Percentiles rank a stretch among this genome's conserved stretches.
Evolutionary conservation across 1,140 invertebrate genomes (phyloP).

Genomic region (Cydia amplana): DNA sequence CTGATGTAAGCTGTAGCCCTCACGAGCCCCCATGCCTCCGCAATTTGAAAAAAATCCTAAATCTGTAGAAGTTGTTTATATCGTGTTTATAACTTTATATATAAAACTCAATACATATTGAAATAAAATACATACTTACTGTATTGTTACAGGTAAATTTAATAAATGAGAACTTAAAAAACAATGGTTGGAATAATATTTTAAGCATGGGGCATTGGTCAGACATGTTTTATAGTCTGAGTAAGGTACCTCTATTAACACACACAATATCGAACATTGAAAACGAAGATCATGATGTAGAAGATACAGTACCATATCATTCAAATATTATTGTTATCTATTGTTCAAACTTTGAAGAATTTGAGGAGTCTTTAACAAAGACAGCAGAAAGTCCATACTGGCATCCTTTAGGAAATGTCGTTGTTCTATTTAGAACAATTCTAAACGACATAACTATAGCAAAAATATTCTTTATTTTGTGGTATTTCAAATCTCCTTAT

Average conservation of each 20-base stretch:
- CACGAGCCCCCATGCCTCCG: too few relatives aligned
- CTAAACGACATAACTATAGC: slow-evolving; percentile 45
- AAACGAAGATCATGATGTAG: slow-evolving; percentile 46
- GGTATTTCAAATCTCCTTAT: slow-evolving; percentile 60
- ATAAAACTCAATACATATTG: slow-evolving; percentile 3
- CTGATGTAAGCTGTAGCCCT: too few relatives aligned
- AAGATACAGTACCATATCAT: slow-evolving; percentile 52
- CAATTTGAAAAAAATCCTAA: too few relatives aligned
- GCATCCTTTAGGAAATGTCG: slow-evolving; percentile 61
- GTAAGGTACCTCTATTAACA: slow-evolving; percentile 45
- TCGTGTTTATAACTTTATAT: too few relatives aligned
- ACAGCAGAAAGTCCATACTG: slow-evolving; percentile 51
- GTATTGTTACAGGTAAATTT: slow-evolving; percentile 53
- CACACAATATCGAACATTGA: slow-evolving; percentile 46
- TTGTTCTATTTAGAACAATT: slow-evolving; percentile 53
- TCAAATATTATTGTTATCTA: slow-evolving; percentile 57
- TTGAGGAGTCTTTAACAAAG: slow-evolving; percentile 54
- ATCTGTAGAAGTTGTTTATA: not conserved
- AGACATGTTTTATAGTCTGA: slow-evolving; percentile 48
- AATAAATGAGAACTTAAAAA: slow-evolving; percentile 50
- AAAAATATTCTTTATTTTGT: slow-evolving; percentile 63
- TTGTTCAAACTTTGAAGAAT: slow-evolving; percentile 50
- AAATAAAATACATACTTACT: too few relatives aligned
- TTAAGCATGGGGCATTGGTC: slow-evolving; percentile 53
- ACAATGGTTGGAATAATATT: slow-evolving; percentile 59